Evolutionary conservation across 2,113 vertebrate species (phyloP).

Genomic region (Phalacrocorax carbo): DNA sequence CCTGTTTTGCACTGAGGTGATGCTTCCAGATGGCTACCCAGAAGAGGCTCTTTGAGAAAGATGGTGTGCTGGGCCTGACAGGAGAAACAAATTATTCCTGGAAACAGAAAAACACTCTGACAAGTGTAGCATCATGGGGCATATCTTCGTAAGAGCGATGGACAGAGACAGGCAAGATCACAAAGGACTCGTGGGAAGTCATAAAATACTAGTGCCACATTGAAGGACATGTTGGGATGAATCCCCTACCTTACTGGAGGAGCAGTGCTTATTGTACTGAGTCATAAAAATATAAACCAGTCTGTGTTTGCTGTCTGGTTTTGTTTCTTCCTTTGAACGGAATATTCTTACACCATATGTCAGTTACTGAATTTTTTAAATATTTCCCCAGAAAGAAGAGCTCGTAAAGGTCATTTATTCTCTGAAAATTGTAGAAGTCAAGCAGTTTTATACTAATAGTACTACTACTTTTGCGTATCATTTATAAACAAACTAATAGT

Average conservation of each 20-base stretch:
- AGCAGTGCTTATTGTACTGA: background rate
- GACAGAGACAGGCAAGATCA: background rate
- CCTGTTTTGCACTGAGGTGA: background rate
- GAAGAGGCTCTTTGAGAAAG: background rate
- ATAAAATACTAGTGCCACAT: background rate
- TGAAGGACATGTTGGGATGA: background rate
- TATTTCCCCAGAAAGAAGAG: background rate
- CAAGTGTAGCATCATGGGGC: background rate
- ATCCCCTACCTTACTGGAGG: background rate
- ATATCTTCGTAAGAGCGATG: background rate
- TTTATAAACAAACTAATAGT: background rate
- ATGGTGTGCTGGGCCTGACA: background rate
- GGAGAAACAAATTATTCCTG: constrained; percentile 7
- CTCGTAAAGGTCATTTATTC: background rate
- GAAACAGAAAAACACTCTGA: background rate
- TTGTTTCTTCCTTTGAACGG: constrained; percentile 18
- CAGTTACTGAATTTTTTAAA: constrained; percentile 2
- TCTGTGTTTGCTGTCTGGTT: constrained; percentile 9
- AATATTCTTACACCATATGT: background rate
- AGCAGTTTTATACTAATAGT: background rate
- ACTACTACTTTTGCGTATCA: background rate
- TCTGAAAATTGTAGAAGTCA: background rate
- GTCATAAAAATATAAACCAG: background rate
- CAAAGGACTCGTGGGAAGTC: background rate
- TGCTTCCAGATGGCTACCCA: background rate